Evolutionary conservation across 2,797 vertebrate species (phyloP), one percentile per base, ranked within the genome.

Genomic region (Siniperca undulata): DNA sequence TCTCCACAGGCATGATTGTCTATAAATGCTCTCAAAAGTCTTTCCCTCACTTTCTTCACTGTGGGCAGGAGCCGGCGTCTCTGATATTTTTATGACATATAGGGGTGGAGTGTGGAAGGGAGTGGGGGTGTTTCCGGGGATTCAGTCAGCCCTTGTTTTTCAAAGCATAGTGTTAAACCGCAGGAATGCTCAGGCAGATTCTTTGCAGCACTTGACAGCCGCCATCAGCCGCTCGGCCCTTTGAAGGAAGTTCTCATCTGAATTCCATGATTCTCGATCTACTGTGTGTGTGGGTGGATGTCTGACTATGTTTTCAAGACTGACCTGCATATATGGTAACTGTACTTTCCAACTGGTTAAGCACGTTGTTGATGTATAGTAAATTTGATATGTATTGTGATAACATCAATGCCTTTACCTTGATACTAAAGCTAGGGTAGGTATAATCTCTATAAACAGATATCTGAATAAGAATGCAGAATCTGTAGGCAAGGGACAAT

Each of bases 121-220:
- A 48, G 81, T 1, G 60, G 76, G 40, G 46, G 60, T 46, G 62
- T 81, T 83, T 74, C 70, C 24, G 60, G 60, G 73, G 81, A 50
- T 78, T 62, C 19, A 81, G 62, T 78, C 78, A 6, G 70, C 40
- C 42, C 50, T 80, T 74, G 64, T 74, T 89, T 84, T 92, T 88
- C 66, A 85, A 92, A 88, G 88, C 74, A 59, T 68, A 65, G 90
- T 81, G 94, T 92, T 83, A 94, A 95, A 95, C 95, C 94, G 12
- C 95, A 94, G 90, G 94, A 95, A 95, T 94, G 92, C 80, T 83
- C 74, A 42, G 50, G 64, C 85, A 81, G 86, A 86, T 83, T 74
- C 62, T 76, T 80, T 56, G 70, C 73, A 67, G 80, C 69, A 70
- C 71, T 72, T 74, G 58, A 87, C 84, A 81, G 79, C 69, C 75